A percentile compares a stretch with the other conserved stretches of the same genome.
Evolutionary conservation across 2,113 vertebrate genomes (phyloP).

Genomic region (Tenebrosternarchus preto): DNA sequence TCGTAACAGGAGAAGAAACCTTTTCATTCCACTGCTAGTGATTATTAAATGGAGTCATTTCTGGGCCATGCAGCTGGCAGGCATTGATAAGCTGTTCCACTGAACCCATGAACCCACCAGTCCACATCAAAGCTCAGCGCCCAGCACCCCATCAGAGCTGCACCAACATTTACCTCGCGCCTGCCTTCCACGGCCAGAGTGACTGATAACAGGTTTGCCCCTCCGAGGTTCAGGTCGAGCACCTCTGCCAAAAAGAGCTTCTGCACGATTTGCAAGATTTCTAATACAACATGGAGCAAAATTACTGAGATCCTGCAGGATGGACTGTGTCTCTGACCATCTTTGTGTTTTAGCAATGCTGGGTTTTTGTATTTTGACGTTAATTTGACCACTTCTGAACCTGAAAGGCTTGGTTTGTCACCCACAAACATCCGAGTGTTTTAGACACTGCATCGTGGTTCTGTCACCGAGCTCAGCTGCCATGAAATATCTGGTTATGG

Average conservation of each 20-base stretch:
- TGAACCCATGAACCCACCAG: conserved; percentile 64
- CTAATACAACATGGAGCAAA: not conserved
- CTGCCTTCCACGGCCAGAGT: conserved; percentile 18
- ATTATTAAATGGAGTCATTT: conserved; percentile 71
- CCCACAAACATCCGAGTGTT: not conserved
- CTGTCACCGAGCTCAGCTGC: not conserved
- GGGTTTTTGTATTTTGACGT: not conserved
- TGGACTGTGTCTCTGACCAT: not conserved
- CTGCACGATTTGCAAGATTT: conserved; percentile 2
- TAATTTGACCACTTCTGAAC: not conserved
- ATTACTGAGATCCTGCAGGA: not conserved
- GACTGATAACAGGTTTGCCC: conserved; percentile 46
- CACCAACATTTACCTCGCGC: conserved; percentile 40
- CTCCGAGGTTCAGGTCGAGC: not conserved
- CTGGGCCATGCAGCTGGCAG: conserved; percentile 69
- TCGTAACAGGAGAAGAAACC: conserved; percentile 63
- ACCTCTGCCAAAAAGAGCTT: not conserved
- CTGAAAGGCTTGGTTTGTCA: not conserved
- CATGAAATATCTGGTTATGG: not conserved
- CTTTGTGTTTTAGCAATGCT: not conserved
- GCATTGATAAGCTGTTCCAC: conserved; percentile 69
- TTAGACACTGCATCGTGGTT: not conserved
- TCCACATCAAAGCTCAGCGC: conserved; percentile 59
- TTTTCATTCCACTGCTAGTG: conserved; percentile 67
- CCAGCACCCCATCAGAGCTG: conserved; percentile 52